Evolutionary conservation across 2,113 vertebrate species (phyloP), one percentile per base, ranked within the genome.

Genomic region (Sakesphorus luctuosus): DNA sequence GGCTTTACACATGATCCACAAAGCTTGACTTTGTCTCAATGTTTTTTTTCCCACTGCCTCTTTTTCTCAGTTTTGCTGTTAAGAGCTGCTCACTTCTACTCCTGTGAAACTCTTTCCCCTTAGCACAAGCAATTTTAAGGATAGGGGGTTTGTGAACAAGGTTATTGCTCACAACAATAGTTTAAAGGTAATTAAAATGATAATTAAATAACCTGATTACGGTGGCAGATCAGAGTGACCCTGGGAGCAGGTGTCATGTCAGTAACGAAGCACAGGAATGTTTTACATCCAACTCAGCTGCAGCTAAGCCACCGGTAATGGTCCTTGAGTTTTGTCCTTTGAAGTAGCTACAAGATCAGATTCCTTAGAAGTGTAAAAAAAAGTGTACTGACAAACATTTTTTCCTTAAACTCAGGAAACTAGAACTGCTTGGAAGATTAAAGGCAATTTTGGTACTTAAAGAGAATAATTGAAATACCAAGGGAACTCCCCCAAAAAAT

Each of bases 111-210:
- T 55, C 2, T 3, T 56, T 6, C 4, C 11, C 29, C 24, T 61
- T 31, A 35, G 8, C 33, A 47, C 7, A 61, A 40, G 3, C 2
- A 79, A n/a, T 86, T 86, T 71, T 52, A 89, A 38, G 35, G 7
- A 20, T 1, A 31, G 4, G 3, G 2, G 0, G 7, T 63, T 72
- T 86, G 10, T 59, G 21, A 63, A 40, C 11, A 50, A 3, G 2
- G 2, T 21, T 62, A 16, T 38, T 7, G 26, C 13, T 73, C 16
- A 6, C 28, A 74, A n/a, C 20, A 46, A 67, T 24, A 46, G 73
- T 24, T 24, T 52, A 29, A 52, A 46, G 28, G 7, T 8, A 67
- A 67, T 89, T 74, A 29, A 81, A 59, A 59, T 33, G 9, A 43
- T 21, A 63, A 78, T n/a, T 56, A 49, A 76, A 46, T 33, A 67